phyloP scores from a whole-genome alignment of 2,888 invertebrate genomes.

The Aradus depressus region DNA sequence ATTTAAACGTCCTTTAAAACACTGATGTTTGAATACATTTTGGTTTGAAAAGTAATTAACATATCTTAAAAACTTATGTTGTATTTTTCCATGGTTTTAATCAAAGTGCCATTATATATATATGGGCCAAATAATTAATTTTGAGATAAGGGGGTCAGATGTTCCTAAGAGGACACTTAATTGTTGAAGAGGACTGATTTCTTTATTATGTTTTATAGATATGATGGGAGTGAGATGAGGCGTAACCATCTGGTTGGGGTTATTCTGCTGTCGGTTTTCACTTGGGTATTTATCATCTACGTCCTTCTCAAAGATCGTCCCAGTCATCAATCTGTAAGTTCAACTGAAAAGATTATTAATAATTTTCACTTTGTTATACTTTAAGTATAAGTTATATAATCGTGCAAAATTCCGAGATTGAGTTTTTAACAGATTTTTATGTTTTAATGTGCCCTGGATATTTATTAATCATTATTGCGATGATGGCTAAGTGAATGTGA shows the following conservation, averaged over 20 bases:
- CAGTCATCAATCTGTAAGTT: constrained; percentile 16
- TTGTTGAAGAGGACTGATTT: too few species aligned
- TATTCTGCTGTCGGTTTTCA: constrained; percentile 26
- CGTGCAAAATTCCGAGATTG: too few species aligned
- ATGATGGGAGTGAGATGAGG: constrained; percentile 29
- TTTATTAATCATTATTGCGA: neutral
- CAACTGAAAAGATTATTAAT: neutral
- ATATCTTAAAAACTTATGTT: too few species aligned
- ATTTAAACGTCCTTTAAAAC: too few species aligned
- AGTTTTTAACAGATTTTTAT: too few species aligned
- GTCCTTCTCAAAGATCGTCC: constrained; percentile 23
- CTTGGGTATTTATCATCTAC: constrained; percentile 27
- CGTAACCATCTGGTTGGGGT: constrained; percentile 27
- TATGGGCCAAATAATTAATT: too few species aligned
- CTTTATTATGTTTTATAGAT: constrained; percentile 17
- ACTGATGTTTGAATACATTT: too few species aligned
- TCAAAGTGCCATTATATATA: too few species aligned
- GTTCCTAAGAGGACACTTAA: too few species aligned
- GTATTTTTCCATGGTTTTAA: too few species aligned
- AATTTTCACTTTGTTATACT: constrained; percentile 1
- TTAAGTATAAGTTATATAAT: neutral
- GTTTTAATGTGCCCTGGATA: neutral
- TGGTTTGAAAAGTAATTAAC: too few species aligned
- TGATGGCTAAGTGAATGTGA: neutral
- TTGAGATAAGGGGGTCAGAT: too few species aligned